Base-by-base conservation (phyloP, 2,113 vertebrate genomes). In the Chaetodon trifascialis region DNA sequence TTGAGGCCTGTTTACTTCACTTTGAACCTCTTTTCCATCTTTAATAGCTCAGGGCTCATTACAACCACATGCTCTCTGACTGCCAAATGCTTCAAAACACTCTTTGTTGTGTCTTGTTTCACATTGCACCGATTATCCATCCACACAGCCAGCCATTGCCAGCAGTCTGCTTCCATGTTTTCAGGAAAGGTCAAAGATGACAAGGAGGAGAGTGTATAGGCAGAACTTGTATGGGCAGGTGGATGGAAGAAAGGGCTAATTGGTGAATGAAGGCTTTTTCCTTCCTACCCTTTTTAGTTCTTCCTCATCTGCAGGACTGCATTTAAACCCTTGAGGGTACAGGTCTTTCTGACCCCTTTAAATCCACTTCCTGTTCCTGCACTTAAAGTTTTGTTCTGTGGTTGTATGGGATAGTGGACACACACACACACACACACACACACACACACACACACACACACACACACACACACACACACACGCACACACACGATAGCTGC, bases 401-500 rank as follows among this genome's bases (percentile, higher is more conserved):
- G 63, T 90, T 86, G 72, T 79, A 71, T 71, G 58, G 87, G 64
- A 67, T 58, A 60, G 56, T 3, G 11, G 21, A 67, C 36, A 64
- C 72, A 84, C n/a, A 75, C 72, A 84, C 23, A 85, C 47, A 59
- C 74, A 68, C 54, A 73, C 79, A 72, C 76, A 79, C 59, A 77
- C 64, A 71, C n/a, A n/a, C n/a, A n/a, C n/a, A n/a, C n/a, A 30
- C 30, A 67, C 36, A 60, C 72, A 82, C n/a, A 73, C 72, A 84
- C 23, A 85, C 47, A 67, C 36, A 64, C 72, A 84, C n/a, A 75
- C 72, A 84, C 23, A 85, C 47, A 67, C 36, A 64, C 72, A 84
- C n/a, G 73, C 72, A 84, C 23, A 85, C 47, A 30, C 30, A 30
- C 94, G 91, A 93, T 94, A 93, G 92, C 89, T 94, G 89, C 93